Evolutionary conservation across 2,888 invertebrate species (phyloP), one percentile per base, ranked within the genome.

Genomic region (Tiliacea aurago): DNA sequence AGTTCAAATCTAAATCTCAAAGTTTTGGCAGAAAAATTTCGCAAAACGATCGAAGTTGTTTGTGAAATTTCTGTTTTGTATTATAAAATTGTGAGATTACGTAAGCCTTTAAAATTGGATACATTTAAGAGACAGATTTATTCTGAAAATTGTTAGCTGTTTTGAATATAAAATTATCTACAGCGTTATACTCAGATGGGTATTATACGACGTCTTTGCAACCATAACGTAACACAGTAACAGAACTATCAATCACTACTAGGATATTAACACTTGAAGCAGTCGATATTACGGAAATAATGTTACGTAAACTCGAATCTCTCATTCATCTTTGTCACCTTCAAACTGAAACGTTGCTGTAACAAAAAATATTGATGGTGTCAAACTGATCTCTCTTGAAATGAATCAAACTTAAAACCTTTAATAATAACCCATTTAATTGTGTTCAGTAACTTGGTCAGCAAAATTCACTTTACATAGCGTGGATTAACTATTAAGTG

Each of bases 1-100:
- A 86, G 86, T 76, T 83, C 71, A 76, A 80, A 81, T 84, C 80
- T 80, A 69, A 77, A 84, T 78, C 55, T 61, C 49, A 7, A 80
- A 80, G 62, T 86, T 80, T 61, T 41, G 23, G 18, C 56, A 43
- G 51, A 76, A 83, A 75, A 80, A 80, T 9, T 67, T 51, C 62
- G 70, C 23, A 61, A 70, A 74, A 71, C 58, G 68, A 69, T 85
- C 71, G 63, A 77, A 84, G 61, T 80, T 80, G 73, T 74, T 78
- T 59, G 61, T 55, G 65, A 70, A 74, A 51, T 70, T 81, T 78
- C 3, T 45, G 51, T 71, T 69, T 70, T 37, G 47, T 59, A 65
- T 74, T 68, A 80, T 67, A 51, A 66, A 76, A 66, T 78, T 67
- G 45, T 23, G 55, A 61, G 79, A 78, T 78, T 78, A 78, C 64